These are phyloP conservation scores for Platynereis dumerilii DNA, from an alignment of 2,888 invertebrate species.

Conservation along the genomic window DNA sequence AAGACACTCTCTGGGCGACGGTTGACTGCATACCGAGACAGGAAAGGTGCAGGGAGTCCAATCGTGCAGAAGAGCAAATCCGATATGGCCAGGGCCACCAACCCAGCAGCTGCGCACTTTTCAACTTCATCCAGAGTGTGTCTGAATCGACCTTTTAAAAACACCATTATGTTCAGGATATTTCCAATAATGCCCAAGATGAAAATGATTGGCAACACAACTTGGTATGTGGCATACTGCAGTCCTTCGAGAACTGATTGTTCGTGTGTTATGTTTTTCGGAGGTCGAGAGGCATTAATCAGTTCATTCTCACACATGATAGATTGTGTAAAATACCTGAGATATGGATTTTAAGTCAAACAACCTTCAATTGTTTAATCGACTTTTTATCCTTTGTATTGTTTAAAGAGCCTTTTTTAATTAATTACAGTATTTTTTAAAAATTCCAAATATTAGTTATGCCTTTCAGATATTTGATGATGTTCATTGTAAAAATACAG, in stretches of 20 bases:
- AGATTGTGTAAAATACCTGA: too few species aligned
- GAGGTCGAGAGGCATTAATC: too few species aligned
- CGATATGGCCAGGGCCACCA: constrained; percentile 16
- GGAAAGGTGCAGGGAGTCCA: constrained; percentile 17
- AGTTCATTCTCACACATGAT: too few species aligned
- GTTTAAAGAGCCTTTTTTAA: too few species aligned
- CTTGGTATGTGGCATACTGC: constrained; percentile 16
- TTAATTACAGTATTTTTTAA: too few species aligned
- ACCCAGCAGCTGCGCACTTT: constrained; percentile 20
- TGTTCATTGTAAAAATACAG: too few species aligned
- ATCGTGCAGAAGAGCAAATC: constrained; percentile 17
- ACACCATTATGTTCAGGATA: constrained; percentile 17
- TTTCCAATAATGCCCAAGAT: constrained; percentile 16
- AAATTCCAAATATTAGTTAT: too few species aligned
- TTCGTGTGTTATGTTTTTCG: too few species aligned
- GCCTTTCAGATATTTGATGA: too few species aligned
- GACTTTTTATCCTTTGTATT: too few species aligned
- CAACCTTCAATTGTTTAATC: too few species aligned
- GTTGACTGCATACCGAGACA: constrained; percentile 5
- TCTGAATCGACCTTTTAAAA: constrained; percentile 13
- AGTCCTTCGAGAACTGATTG: neutral
- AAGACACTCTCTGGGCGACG: neutral
- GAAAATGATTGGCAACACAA: constrained; percentile 16
- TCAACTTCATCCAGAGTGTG: constrained; percentile 21
- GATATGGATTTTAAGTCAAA: too few species aligned